These are phyloP conservation scores for Limnephilus lunatus DNA, from an alignment of 2,888 invertebrate genomes.

Conservation along the genomic window DNA sequence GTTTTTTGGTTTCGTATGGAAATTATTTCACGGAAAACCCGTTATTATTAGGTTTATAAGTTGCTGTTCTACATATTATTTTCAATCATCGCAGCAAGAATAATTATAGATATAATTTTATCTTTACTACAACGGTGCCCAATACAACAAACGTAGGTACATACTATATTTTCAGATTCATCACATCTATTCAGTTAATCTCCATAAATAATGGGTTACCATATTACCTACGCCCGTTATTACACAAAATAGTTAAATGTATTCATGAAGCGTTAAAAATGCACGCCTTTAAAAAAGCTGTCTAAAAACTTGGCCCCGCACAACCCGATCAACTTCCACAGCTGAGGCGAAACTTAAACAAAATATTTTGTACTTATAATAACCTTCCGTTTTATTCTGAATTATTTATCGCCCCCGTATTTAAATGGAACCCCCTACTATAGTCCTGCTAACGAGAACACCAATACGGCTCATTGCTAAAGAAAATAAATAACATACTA, in stretches of 20 bases:
- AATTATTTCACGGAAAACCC: too few species aligned
- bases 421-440: slow-evolving; percentile 18
- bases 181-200: background rate
- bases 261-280: background rate
- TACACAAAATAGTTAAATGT: background rate
- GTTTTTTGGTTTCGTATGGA: too few species aligned
- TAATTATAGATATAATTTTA: too few species aligned
- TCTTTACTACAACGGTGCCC: too few species aligned
- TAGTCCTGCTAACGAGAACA: background rate
- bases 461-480: background rate
- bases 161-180: too few species aligned
- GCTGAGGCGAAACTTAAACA: slow-evolving; percentile 50
- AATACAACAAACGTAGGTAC: too few species aligned
- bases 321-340: slow-evolving; percentile 32
- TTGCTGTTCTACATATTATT: too few species aligned
- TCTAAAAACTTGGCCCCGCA: background rate
- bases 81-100: too few species aligned
- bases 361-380: slow-evolving; percentile 44
- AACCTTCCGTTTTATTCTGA: slow-evolving; percentile 47
- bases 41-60: too few species aligned
- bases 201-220: background rate
- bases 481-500: background rate
- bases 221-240: too few species aligned
- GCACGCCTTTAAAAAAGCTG: background rate
- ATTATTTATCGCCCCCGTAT: slow-evolving; percentile 52